Evolutionary conservation across 2,797 vertebrate species (phyloP).

Genomic region (Microhierax caerulescens): DNA sequence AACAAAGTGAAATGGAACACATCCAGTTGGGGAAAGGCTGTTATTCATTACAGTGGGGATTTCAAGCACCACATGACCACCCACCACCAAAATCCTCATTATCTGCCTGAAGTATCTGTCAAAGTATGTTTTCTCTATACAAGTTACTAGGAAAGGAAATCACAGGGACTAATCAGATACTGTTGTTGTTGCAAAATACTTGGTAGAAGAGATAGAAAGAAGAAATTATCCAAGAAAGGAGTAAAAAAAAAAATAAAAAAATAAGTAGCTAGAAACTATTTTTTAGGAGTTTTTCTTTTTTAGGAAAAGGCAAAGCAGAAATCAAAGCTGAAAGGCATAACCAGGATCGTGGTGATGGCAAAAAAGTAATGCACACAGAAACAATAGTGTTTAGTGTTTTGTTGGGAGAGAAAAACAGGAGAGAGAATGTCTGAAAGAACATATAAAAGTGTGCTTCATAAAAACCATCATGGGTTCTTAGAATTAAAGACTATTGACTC

Average conservation of each 20-base stretch:
- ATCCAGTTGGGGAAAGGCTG: constrained; percentile 41
- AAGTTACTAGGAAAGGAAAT: constrained; percentile 53
- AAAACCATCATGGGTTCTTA: not conserved
- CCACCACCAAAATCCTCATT: constrained; percentile 70
- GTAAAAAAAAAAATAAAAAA: not conserved
- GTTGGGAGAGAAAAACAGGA: not conserved
- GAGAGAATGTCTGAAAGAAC: not conserved
- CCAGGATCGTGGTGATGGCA: not conserved
- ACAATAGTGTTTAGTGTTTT: not conserved
- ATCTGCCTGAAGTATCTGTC: constrained; percentile 68
- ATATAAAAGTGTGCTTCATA: not conserved
- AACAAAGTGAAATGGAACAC: constrained; percentile 46
- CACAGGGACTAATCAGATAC: constrained; percentile 25
- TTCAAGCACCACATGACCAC: constrained; percentile 66
- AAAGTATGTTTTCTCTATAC: constrained; percentile 68
- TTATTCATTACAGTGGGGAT: constrained; percentile 67
- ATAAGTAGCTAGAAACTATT: not conserved
- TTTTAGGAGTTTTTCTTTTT: not conserved
- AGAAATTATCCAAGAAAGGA: not conserved
- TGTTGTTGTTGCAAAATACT: constrained; percentile 23
- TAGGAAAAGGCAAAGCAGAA: not conserved
- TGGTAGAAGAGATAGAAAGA: not conserved
- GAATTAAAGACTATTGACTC: not conserved
- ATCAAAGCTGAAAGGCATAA: not conserved
- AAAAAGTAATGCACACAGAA: not conserved